Conservation (phyloP, 2,888 invertebrate genomes). For the Tenthredo scrophulariae region DNA sequence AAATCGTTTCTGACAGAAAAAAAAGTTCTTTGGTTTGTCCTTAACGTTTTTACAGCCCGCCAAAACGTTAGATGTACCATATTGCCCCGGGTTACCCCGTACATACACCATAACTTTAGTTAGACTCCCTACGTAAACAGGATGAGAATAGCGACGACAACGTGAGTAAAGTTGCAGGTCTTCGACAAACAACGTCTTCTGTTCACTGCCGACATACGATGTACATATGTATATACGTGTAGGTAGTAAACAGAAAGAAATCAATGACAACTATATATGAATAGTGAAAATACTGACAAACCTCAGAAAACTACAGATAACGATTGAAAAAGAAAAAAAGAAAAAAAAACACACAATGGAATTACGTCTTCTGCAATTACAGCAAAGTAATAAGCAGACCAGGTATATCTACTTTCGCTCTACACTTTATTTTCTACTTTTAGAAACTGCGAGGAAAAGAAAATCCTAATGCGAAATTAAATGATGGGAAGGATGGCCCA, state of each 20-base stretch:
- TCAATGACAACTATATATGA: neutral
- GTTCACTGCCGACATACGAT: neutral
- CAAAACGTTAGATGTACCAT: constrained; percentile 3
- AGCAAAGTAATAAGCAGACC: too few relatives aligned
- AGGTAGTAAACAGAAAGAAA: neutral
- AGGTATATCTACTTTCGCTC: too few relatives aligned
- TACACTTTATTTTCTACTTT: too few relatives aligned
- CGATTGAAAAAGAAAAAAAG: neutral
- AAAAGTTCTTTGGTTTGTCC: neutral
- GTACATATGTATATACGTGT: neutral
- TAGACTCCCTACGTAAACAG: constrained; percentile 28
- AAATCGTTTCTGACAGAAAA: neutral
- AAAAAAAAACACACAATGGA: neutral
- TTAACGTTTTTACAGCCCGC: neutral
- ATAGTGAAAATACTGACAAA: neutral
- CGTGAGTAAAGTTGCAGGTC: neutral
- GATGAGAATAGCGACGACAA: neutral
- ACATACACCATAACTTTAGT: constrained; percentile 14
- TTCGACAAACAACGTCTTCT: neutral
- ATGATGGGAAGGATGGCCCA: neutral
- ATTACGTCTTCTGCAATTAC: too few relatives aligned
- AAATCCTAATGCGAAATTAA: too few relatives aligned
- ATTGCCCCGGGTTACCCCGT: neutral
- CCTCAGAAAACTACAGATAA: neutral
- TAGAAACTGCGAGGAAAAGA: too few relatives aligned